Conservation (phyloP, 2,113 vertebrate genomes). For the Tapirus terrestris region DNA sequence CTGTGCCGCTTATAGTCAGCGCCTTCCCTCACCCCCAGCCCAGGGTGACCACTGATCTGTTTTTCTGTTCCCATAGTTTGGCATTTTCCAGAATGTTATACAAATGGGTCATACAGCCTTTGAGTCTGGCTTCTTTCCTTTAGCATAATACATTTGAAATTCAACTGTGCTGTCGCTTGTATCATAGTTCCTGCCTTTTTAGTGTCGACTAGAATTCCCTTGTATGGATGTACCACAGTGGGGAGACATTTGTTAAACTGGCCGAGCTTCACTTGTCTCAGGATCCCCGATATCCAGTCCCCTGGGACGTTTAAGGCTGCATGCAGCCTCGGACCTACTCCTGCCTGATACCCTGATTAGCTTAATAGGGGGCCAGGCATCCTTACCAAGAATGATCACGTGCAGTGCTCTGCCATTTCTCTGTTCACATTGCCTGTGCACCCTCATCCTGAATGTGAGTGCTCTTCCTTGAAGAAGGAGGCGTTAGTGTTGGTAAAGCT, state of each 20-base stretch:
- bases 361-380: not conserved
- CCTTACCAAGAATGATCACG: not conserved
- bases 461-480: not conserved
- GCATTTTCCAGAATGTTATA: not conserved
- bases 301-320: not conserved
- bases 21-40: not conserved
- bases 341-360: not conserved
- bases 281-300: not conserved
- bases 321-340: not conserved
- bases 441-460: not conserved
- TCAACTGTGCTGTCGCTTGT: not conserved
- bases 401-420: not conserved
- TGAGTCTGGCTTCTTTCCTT: not conserved
- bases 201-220: not conserved
- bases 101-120: not conserved
- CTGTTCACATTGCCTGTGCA: too few species aligned
- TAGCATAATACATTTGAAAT: accelerated
- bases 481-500: not conserved
- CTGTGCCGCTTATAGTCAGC: not conserved
- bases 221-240: not conserved
- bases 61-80: not conserved
- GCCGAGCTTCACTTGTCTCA: not conserved
- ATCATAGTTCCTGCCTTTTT: not conserved
- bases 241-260: not conserved
- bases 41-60: not conserved